These are phyloP conservation scores for Bolborhynchus lineola DNA, from an alignment of 2,113 vertebrate species.

Conservation along the genomic window DNA sequence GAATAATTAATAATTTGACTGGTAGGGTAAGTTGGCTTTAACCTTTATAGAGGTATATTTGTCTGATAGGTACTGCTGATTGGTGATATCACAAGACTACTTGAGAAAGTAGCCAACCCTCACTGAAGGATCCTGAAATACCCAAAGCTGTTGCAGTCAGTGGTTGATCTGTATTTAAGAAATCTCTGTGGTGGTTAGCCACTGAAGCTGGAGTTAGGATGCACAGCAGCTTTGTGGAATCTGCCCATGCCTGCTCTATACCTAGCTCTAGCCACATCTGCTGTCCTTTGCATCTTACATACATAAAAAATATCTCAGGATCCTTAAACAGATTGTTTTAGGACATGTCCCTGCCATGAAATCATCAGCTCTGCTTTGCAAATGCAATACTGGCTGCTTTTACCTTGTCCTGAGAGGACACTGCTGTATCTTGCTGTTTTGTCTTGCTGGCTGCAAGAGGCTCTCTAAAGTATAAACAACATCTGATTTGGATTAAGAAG, in stretches of 20 bases:
- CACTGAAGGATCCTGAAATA: neutral
- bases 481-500: slow-evolving; percentile 31
- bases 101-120: neutral
- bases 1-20: neutral
- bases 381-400: neutral
- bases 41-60: neutral
- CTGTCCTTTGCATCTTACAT: neutral
- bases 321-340: neutral
- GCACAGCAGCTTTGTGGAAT: neutral
- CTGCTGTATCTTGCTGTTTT: slow-evolving; percentile 26
- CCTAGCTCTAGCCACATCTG: rapidly evolving
- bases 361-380: neutral
- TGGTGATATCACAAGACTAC: neutral
- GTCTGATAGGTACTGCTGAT: neutral
- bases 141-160: neutral
- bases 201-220: neutral
- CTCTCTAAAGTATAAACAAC: slow-evolving; percentile 26
- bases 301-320: neutral
- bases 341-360: neutral
- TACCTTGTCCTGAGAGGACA: neutral
- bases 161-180: neutral
- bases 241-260: neutral
- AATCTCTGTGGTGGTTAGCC: neutral
- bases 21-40: neutral
- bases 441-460: slow-evolving; percentile 14